Percentiles rank a stretch among this genome's conserved stretches.
Conservation (phyloP, 2,797 vertebrate genomes). For the Tenualosa thibaudeaui region DNA sequence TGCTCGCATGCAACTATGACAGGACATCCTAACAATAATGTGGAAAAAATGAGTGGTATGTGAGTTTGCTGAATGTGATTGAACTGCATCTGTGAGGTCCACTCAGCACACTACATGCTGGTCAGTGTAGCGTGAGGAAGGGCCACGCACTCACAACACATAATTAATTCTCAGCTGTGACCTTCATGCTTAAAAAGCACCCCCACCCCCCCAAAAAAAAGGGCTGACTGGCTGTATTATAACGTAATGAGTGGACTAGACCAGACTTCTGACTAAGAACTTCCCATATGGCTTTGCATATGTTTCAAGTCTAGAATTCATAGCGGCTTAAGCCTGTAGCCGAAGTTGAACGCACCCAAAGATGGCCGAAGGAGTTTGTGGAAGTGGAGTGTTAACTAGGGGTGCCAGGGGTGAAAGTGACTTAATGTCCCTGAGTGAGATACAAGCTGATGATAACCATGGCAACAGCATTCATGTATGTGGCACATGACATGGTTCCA, state of each 20-base stretch:
- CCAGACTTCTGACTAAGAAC: too few species aligned
- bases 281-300: neutral
- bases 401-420: neutral
- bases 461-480: conserved; percentile 3
- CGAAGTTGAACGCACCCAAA: too few species aligned
- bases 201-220: neutral
- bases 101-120: neutral
- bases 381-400: neutral
- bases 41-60: neutral
- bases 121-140: neutral
- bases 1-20: neutral
- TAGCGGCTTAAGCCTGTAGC: too few species aligned
- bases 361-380: neutral
- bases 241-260: too few species aligned
- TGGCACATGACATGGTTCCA: neutral
- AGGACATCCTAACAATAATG: neutral
- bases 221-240: too few species aligned
- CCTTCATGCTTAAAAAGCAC: neutral
- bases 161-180: neutral
- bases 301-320: neutral
- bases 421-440: neutral
- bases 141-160: neutral
- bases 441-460: neutral
- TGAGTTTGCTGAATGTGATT: neutral
- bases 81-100: neutral